Evolutionary conservation across 2,113 vertebrate genomes (phyloP), one percentile per base, ranked within the genome.

Genomic region (Mus pahari): DNA sequence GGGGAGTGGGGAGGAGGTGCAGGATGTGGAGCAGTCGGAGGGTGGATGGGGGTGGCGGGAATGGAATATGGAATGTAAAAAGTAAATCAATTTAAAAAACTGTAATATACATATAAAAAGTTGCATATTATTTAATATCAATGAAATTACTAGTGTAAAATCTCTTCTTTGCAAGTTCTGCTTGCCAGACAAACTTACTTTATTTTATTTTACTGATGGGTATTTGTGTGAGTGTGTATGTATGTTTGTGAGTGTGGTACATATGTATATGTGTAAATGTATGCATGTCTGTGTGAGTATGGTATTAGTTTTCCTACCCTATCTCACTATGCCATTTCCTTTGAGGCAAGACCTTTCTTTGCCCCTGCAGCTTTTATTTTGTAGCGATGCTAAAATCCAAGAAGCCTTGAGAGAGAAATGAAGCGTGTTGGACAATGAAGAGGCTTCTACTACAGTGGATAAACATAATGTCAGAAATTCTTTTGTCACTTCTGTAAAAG

Each of bases 381-480:
- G 20, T 36, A 58, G 33, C 36, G 3, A 24, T 36, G 33, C 33
- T 39, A n/a, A 20, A 81, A 58, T 4, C 36, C 53, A 81, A n/a
- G 19, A 81, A 58, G 31, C 19, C 4, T 2, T 8, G 48, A 81
- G 64, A 20, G 22, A 55, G 17, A 94, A 10, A 16, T 6, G 42
- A 45, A 26, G 28, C 24, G 5, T 78, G 45, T 14, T 48, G 2
- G 19, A 26, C n/a, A 84, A 45, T 36, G 53, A 64, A 94, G 7
- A 48, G 2, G 36, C 33, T 7, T 48, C 55, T 24, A 8, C 28
- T 60, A 14, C 0, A 33, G 3, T 7, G n/a, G 5, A 5, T 16
- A 58, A 78, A 11, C 36, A 17, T 42, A 33, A 39, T 36, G 8
- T 64, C 36, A 50, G 11, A 89, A 28, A 77, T 20, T 50, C 39